Evolutionary conservation across 2,888 invertebrate species (phyloP).

Genomic region (Tuta absoluta): DNA sequence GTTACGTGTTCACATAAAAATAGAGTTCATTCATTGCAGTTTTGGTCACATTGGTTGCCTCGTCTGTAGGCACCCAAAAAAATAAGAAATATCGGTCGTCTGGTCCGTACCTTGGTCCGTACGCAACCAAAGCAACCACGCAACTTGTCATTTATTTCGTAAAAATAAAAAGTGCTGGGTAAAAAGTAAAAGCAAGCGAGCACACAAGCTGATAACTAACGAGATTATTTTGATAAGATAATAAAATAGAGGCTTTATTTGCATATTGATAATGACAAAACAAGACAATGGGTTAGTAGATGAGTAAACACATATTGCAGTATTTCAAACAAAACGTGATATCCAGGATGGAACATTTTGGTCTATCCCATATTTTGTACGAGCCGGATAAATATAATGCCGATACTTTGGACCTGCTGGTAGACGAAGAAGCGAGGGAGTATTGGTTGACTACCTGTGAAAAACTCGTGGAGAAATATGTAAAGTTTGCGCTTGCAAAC

Average conservation of each 20-base stretch:
- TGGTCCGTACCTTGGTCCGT: too few species aligned
- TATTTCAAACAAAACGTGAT: constrained; percentile 32
- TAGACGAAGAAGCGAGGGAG: constrained; percentile 90
- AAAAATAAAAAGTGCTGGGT: not conserved
- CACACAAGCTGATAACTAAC: not conserved
- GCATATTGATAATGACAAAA: constrained; percentile 65
- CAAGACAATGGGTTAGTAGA: constrained; percentile 62
- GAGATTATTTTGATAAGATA: constrained; percentile 55
- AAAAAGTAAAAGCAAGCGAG: not conserved
- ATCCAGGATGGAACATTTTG: constrained; percentile 72
- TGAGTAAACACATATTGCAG: constrained; percentile 45
- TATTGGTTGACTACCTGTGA: constrained; percentile 97
- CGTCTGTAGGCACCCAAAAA: too few species aligned
- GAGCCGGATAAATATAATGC: constrained; percentile 92
- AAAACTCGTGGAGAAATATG: constrained; percentile 91
- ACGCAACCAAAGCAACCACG: not conserved
- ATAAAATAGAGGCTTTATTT: constrained; percentile 49
- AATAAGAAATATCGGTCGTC: too few species aligned
- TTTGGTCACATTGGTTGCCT: not conserved
- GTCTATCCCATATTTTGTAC: constrained; percentile 82
- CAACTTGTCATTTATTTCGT: not conserved
- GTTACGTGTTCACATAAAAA: not conserved
- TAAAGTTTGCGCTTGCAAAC: constrained; percentile 89
- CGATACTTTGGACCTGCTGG: constrained; percentile 94
- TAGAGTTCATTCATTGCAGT: not conserved